phyloP scores from a whole-genome alignment of 92 coral and sea anemone genomes.

The Epizoanthus ramosus region DNA sequence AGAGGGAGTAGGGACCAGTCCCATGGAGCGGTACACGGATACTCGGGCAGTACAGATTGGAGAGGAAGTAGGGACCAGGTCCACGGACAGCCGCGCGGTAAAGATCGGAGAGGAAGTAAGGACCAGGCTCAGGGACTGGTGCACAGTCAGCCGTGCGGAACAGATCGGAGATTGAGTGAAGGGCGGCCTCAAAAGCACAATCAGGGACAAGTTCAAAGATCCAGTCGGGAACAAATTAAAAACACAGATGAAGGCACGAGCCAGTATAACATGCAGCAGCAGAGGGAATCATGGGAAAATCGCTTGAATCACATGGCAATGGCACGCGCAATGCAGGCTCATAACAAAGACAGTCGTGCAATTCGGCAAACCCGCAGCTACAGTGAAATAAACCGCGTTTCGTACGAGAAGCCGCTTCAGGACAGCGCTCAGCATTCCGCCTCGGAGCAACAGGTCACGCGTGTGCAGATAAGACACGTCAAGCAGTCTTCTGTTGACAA shows the following conservation, averaged over 20 bases:
- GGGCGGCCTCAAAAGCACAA: neutral
- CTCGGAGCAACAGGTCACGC: conserved; percentile 20
- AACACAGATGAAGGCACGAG: neutral
- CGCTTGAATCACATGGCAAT: conserved; percentile 35
- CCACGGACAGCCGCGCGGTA: neutral
- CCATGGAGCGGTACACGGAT: neutral
- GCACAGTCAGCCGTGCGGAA: neutral
- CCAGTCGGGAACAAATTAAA: neutral
- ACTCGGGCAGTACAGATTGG: no score
- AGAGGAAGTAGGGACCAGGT: neutral
- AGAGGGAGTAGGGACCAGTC: neutral
- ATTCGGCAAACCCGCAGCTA: conserved; percentile 29
- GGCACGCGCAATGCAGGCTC: conserved; percentile 33
- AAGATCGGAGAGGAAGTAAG: no score
- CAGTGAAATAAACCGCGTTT: conserved; percentile 15
- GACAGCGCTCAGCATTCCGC: conserved; percentile 1
- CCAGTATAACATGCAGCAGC: neutral
- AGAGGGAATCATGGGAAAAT: conserved; percentile 25
- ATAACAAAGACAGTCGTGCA: conserved; percentile 23
- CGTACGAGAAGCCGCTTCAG: neutral
- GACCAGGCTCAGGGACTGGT: neutral
- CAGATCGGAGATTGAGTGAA: neutral
- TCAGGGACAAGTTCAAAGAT: neutral
- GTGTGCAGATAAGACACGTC: conserved; percentile 31
- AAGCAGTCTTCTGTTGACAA: conserved; percentile 25